Base-by-base conservation (phyloP, 2,888 invertebrate species). In the Pseudococcus jackbeardsleyi region DNA sequence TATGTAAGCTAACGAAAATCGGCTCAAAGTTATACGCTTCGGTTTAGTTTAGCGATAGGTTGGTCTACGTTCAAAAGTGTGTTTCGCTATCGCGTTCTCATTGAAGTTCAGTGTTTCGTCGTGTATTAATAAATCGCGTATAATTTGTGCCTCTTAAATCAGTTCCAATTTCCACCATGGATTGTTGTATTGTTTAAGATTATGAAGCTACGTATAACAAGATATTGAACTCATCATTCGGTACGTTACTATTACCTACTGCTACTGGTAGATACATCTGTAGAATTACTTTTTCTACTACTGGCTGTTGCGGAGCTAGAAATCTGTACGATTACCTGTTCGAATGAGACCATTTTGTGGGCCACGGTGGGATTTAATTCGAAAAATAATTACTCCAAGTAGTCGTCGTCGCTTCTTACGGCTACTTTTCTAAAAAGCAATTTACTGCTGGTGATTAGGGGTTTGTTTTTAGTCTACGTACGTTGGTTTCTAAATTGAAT, bases 341-440 rank as follows among this genome's bases (percentile, higher is more conserved):
- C 64, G 22, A 64, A 64, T 64, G 64, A 22, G 22, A 64, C 9
- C 64, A 22, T 64, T 64, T 19, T 22, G 64, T 9, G 19, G n/a
- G 15, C 59, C 8, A 22, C 3, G 26, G 33, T 7, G 15, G 12
- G 33, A 72, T 72, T 72, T 22, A 64, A 64, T 64, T 64, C 64
- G 33, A 72, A 68, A 68, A 68, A 68, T 68, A 26, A 68, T 68
- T 26, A 26, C 26, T 19, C 8, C 22, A 12, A 68, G 50, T 46
- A 64, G 19, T 19, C 19, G 42, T 8, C 6, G 6, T 42, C 8
- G 42, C 15, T 68, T 26, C 68, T 11, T 68, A 26, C 26, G 22
- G 22, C 7, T 68, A 68, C 12, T 68, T 68, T 68, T 68, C 68
- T 22, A 26, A 26, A 68, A 68, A 54, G 54, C 68, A 68, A 68